Evolutionary conservation across 2,797 vertebrate genomes (phyloP), one percentile per base, ranked within the genome.

Genomic region (Synaphobranchus kaupii): DNA sequence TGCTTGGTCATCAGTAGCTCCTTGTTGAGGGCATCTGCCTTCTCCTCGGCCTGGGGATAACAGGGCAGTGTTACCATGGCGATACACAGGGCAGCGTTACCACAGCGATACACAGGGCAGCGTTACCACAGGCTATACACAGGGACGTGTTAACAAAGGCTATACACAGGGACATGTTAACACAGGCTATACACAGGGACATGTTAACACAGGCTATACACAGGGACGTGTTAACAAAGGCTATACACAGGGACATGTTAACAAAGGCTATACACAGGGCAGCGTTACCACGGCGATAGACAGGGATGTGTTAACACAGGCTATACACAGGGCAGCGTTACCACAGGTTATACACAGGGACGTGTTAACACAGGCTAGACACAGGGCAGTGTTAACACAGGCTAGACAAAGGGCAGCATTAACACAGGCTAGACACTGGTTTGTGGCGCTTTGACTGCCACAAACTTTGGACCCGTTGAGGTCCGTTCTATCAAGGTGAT

Each of bases 1-100:
- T 99, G 99, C 93, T 99, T 99, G 92, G 98, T 99, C 96, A 99
- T 97, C 84, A 99, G 95, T 88, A 99, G 92, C 90, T 99, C 99
- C 94, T 99, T 99, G 93, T 99, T 99, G 88, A 99, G 94, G 44
- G 98, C 98, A 17, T 99, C 99, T 31, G 98, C 96, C 91, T 99
- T 99, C 89, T 99, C 99, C 91, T 99, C 99, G 0, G 98, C 98
- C 98, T 99, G 91, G 28, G 48, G n/a, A 48, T 73, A 56, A 84
- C 13, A 58, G 58, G 9, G 31, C 20, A 7, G 22, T 17, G 20
- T 56, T 56, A 20, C 20, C 81, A 54, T 9, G 10, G n/a, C 22
- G 20, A 20, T 2, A 39, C 44, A 78, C 34, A 80, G 44, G 44
- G 20, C 22, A 25, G 39, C 13, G n/a, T 80, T 48, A 80, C 1